Evolutionary conservation across 2,113 vertebrate genomes (phyloP).

Genomic region (Clarias gariepinus): DNA sequence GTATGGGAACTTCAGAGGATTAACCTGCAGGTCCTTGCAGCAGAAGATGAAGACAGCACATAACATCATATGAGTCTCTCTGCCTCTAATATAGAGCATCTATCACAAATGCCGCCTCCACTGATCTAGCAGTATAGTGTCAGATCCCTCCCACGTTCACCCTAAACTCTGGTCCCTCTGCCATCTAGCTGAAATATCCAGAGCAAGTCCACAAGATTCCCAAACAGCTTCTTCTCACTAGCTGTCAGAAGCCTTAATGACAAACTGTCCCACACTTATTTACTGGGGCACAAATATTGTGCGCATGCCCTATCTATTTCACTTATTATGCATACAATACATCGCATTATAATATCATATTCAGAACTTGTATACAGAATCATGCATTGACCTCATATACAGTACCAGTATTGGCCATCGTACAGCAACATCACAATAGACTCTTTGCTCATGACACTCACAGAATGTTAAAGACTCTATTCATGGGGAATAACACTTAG

Average conservation of each 20-base stretch:
- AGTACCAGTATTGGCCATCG: not conserved
- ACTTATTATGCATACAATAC: not conserved
- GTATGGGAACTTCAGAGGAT: not conserved
- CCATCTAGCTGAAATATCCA: not conserved
- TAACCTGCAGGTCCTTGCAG: not conserved
- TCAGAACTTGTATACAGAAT: not conserved
- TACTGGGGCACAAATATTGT: not conserved
- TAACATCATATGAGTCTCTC: not conserved
- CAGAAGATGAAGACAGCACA: conserved; percentile 1
- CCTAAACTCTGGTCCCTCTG: not conserved
- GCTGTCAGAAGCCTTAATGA: not conserved
- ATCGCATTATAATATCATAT: not conserved
- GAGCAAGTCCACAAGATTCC: not conserved
- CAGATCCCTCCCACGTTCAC: not conserved
- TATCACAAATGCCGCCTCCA: not conserved
- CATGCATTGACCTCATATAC: not conserved
- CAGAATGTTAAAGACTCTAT: not conserved
- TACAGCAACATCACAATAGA: not conserved
- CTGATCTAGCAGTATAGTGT: not conserved
- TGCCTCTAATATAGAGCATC: not conserved
- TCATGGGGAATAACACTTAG: not conserved
- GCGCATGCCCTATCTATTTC: not conserved
- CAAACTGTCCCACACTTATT: not conserved
- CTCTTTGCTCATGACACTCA: not conserved
- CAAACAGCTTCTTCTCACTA: not conserved